Conservation (phyloP, 2,888 invertebrate genomes). For the Cantharis rufa region DNA sequence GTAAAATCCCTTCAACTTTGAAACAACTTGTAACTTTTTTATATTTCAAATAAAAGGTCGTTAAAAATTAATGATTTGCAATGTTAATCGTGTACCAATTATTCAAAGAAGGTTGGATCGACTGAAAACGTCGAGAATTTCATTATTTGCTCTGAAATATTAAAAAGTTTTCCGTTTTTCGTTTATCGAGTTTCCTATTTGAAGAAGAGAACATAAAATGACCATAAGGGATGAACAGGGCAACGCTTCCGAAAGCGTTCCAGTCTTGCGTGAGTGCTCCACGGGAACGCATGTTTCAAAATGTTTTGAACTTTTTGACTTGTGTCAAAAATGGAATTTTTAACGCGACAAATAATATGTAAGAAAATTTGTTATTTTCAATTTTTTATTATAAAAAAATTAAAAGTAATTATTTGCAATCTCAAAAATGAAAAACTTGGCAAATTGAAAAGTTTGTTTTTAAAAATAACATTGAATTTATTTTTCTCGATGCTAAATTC, state of each 20-base stretch:
- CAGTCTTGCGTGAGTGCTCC: constrained; percentile 51
- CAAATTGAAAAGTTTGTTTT: background rate
- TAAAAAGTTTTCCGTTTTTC: background rate
- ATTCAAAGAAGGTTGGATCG: background rate
- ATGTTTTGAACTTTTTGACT: constrained; percentile 49
- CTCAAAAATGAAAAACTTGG: background rate
- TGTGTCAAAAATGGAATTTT: constrained; percentile 45
- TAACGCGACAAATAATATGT: constrained; percentile 47
- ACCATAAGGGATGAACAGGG: background rate
- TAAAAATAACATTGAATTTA: background rate
- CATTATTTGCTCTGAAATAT: background rate
- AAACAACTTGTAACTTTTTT: background rate
- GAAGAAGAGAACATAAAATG: background rate
- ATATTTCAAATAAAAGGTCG: background rate
- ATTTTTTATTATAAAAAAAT: background rate
- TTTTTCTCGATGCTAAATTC: background rate
- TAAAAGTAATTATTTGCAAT: too few species aligned
- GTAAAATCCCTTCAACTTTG: background rate
- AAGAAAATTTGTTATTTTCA: constrained; percentile 40
- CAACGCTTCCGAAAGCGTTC: constrained; percentile 41
- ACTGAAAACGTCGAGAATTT: background rate
- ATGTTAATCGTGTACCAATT: background rate
- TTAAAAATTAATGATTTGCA: background rate
- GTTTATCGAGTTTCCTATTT: background rate
- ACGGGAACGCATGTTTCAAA: constrained; percentile 48